Base-by-base conservation (phyloP, 2,888 invertebrate genomes). In the Adelphocoris suturalis region DNA sequence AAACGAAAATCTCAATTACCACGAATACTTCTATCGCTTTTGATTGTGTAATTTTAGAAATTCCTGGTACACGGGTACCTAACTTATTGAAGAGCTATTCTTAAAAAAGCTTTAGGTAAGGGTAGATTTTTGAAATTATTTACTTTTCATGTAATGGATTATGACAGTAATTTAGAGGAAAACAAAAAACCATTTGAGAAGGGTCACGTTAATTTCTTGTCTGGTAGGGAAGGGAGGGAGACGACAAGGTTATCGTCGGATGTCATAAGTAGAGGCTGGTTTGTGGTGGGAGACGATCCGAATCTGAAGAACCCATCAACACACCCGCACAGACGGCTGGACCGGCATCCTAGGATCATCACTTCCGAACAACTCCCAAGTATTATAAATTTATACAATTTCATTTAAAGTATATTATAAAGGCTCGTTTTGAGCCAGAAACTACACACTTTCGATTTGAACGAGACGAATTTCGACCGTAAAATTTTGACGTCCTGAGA, bases 191-290 rank as follows among this genome's bases (percentile, higher is more conserved):
- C 7, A 37, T 4, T 37, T 7, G 37, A 4, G 23, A 61, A 68
- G 27, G 68, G 68, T 68, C 23, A 68, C 68, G 68, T 68, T 27
- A 23, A 68, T 23, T 13, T 11, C 52, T 23, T 23, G 68, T 68
- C 68, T 12, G 68, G 23, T 0, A 27, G 27, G 27, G 19, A 7
- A 68, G 27, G 27, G 68, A 68, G 68, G 11, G 11, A 16, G n/a
- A 9, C n/a, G n/a, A n/a, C 68, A 68, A 68, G 68, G 68, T 68
- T 68, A 68, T 68, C 68, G 19, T 68, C 5, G 7, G 23, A 68
- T 68, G 68, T 11, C 19, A 68, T 13, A 13, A 68, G 23, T 16
- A n/a, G 57, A 68, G 68, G 68, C 23, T 68, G 68, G 23, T n/a
- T 5, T 5, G n/a, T 57, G 57, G 68, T 23, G 68, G 68, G 68